Evolutionary conservation across 2,797 vertebrate genomes (phyloP), one percentile per base, ranked within the genome.

Genomic region (Thunnus albacares): DNA sequence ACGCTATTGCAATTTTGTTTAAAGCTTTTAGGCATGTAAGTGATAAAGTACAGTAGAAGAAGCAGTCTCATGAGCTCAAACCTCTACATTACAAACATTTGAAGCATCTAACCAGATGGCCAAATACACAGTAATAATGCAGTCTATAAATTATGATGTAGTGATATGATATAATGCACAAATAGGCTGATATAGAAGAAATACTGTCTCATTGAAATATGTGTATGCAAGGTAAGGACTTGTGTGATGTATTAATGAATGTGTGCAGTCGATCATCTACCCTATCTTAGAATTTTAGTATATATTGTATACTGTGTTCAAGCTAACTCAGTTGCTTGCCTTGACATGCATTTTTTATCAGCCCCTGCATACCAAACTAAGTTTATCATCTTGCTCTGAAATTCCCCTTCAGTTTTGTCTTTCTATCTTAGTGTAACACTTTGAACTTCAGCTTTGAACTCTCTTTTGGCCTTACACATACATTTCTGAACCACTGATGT

Each of bases 391-490:
- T 64, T 67, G 64, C 60, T 80, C 53, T 67, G 33, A 72, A 83
- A 85, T 56, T 58, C 56, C 22, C 49, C 77, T 51, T 78, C 22
- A 71, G 28, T 84, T 81, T 79, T 78, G 62, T 77, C 77, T 80
- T 71, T 71, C 65, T 75, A 67, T 81, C 76, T 79, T 22, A 17
- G 58, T 75, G 69, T n/a, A 81, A 38, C 57, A 59, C 78, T 91
- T 80, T 86, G 77, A 90, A 85, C 67, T 68, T 64, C 28, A 59
- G 69, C 76, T 83, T 85, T 86, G 80, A 88, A 82, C 80, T 71
- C 45, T 75, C 52, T 59, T 51, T 33, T 68, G 38, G 82, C 75
- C 75, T 80, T 43, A 26, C 17, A 60, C 68, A 67, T 51, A 66
- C 47, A 76, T 60, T 33, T 81, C 41, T 59, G n/a, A 82, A 56